Percentiles rank a stretch among this genome's conserved stretches.
Conservation (phyloP, 2,113 vertebrate genomes). For the Dasyornis broadbenti region DNA sequence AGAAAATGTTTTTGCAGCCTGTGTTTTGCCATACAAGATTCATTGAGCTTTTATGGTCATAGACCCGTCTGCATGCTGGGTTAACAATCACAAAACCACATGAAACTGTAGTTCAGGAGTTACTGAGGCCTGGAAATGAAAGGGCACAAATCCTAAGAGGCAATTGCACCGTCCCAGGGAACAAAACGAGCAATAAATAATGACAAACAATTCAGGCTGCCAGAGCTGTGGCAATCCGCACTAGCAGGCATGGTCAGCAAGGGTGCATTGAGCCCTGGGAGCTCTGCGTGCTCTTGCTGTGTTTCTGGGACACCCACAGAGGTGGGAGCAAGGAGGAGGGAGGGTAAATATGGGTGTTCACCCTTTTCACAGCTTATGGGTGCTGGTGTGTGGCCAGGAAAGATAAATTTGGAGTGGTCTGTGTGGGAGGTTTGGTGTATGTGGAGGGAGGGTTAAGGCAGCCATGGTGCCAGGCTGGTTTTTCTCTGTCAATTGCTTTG, state of each 20-base stretch:
- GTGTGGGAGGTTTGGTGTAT: neutral
- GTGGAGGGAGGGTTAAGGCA: neutral
- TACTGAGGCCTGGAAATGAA: slow-evolving; percentile 72
- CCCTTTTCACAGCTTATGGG: neutral
- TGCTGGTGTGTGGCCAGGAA: neutral
- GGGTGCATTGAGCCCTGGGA: neutral
- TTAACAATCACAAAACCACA: slow-evolving; percentile 77
- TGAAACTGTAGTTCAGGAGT: slow-evolving; percentile 70
- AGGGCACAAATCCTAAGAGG: slow-evolving; percentile 68
- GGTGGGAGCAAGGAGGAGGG: neutral
- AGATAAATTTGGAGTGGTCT: neutral
- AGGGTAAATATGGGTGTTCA: neutral
- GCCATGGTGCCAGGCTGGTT: fast-evolving
- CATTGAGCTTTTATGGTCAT: slow-evolving; percentile 68
- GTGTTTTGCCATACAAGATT: slow-evolving; percentile 60
- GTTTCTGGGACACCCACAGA: neutral
- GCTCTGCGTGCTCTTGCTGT: neutral
- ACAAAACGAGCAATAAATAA: slow-evolving; percentile 66
- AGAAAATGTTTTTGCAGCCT: slow-evolving; percentile 63
- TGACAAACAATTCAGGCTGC: slow-evolving; percentile 46
- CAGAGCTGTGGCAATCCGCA: slow-evolving; percentile 21
- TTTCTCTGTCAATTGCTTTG: neutral
- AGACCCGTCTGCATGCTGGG: slow-evolving; percentile 67
- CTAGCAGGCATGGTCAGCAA: neutral
- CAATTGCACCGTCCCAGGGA: slow-evolving; percentile 39